phyloP scores from a whole-genome alignment of 2,888 invertebrate species.

The Andrena bucephala region DNA sequence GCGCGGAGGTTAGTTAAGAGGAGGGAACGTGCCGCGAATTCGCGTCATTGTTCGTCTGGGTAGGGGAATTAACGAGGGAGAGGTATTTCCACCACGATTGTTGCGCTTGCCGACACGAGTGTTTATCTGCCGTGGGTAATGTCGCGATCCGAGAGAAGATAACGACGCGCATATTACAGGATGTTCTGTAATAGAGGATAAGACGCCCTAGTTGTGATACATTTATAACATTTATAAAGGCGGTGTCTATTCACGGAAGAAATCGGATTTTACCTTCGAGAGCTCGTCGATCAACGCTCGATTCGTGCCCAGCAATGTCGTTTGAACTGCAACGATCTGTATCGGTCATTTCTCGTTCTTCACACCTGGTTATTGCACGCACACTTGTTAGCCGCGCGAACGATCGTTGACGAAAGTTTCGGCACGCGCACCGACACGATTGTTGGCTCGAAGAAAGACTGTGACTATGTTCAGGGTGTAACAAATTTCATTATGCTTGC shows the following conservation, averaged over 20 bases:
- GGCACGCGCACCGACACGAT: constrained; percentile 26
- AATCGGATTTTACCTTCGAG: constrained; percentile 1
- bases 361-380: constrained; percentile 71
- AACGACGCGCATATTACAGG: constrained; percentile 26
- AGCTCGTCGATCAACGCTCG: constrained; percentile 30
- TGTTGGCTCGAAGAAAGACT: neutral
- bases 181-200: constrained; percentile 43
- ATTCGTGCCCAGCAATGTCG: constrained; percentile 58
- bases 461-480: neutral
- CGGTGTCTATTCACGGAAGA: constrained; percentile 42
- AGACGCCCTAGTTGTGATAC: constrained; percentile 60
- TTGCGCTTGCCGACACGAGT: constrained; percentile 12
- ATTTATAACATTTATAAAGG: constrained; percentile 52
- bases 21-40: neutral
- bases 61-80: neutral
- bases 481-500: neutral
- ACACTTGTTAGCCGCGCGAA: constrained; percentile 70
- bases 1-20: neutral
- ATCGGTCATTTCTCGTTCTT: constrained; percentile 63
- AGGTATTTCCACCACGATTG: constrained; percentile 7
- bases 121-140: constrained; percentile 19
- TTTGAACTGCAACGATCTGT: constrained; percentile 45
- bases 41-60: constrained; percentile 27
- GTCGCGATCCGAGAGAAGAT: constrained; percentile 32
- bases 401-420: constrained; percentile 49